Conservation (phyloP, 2,797 vertebrate species). For the Podarcis siculus region DNA sequence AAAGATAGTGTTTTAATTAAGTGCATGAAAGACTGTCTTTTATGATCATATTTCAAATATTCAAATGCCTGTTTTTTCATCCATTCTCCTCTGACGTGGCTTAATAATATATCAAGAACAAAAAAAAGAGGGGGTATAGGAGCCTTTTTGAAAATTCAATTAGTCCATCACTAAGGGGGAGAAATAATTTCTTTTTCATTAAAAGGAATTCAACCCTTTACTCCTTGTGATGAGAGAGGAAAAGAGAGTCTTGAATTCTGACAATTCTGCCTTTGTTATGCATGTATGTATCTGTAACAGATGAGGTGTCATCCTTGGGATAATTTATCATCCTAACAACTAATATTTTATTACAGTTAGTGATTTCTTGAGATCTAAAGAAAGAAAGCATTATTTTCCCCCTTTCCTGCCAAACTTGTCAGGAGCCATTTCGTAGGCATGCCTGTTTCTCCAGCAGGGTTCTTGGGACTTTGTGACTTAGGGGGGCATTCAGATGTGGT, state of each 20-base stretch:
- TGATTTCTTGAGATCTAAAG: slow-evolving; percentile 35
- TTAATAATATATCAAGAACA: slow-evolving; percentile 78
- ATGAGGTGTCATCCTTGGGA: slow-evolving; percentile 56
- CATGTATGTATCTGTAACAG: slow-evolving; percentile 52
- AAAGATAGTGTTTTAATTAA: slow-evolving; percentile 81
- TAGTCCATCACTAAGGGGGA: slow-evolving; percentile 78
- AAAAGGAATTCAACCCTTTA: slow-evolving; percentile 70
- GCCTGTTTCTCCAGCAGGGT: neutral
- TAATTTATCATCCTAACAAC: slow-evolving; percentile 55
- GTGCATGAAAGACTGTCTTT: slow-evolving; percentile 76
- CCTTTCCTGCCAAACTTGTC: neutral
- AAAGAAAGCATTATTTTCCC: slow-evolving; percentile 21
- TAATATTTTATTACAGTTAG: slow-evolving; percentile 33
- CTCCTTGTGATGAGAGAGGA: slow-evolving; percentile 52
- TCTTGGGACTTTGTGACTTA: neutral
- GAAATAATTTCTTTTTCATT: slow-evolving; percentile 80
- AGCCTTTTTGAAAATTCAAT: slow-evolving; percentile 80
- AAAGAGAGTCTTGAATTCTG: slow-evolving; percentile 47
- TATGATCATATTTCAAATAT: slow-evolving; percentile 77
- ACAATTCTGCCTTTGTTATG: slow-evolving; percentile 58
- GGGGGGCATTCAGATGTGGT: no score
- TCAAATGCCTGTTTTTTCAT: slow-evolving; percentile 70
- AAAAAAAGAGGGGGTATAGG: slow-evolving; percentile 71
- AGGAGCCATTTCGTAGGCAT: neutral
- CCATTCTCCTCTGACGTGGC: slow-evolving; percentile 72